These are phyloP conservation scores for Xanthostigma xanthostigma DNA, from an alignment of 2,888 invertebrate species.

Conservation along the genomic window DNA sequence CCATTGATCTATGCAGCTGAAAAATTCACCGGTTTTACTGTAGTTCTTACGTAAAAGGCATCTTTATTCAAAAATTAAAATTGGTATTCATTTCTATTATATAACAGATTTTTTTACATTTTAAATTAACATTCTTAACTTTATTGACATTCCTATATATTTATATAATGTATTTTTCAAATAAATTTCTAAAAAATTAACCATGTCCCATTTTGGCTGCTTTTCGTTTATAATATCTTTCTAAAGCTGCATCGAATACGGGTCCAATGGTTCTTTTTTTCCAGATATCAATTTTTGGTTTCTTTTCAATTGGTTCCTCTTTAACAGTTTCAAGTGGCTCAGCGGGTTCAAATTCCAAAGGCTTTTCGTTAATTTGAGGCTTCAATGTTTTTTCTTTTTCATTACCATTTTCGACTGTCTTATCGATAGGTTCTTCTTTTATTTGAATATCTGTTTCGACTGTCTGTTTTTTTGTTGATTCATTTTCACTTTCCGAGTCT, in stretches of 20 bases:
- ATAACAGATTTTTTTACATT: too few relatives aligned
- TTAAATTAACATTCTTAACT: too few relatives aligned
- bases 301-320: constrained; percentile 16
- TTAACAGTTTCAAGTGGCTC: constrained; percentile 1
- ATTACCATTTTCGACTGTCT: constrained; percentile 12
- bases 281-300: constrained; percentile 58
- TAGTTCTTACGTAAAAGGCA: too few relatives aligned
- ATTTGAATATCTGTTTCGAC: constrained; percentile 14
- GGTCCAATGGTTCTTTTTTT: constrained; percentile 70
- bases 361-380: constrained; percentile 10
- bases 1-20: too few relatives aligned
- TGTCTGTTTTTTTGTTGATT: constrained; percentile 11
- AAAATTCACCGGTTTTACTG: too few relatives aligned
- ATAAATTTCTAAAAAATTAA: not conserved
- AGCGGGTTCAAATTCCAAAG: constrained; percentile 8
- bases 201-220: constrained; percentile 19
- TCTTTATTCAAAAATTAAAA: too few relatives aligned
- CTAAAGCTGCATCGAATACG: constrained; percentile 57
- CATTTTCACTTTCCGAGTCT: constrained; percentile 31
- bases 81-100: too few relatives aligned
- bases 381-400: constrained; percentile 15
- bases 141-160: too few relatives aligned
- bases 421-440: constrained; percentile 11
- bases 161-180: too few relatives aligned
- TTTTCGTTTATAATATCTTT: constrained; percentile 62